Base-by-base conservation (phyloP, 1,140 invertebrate genomes). In the Aphaenogaster floridana region DNA sequence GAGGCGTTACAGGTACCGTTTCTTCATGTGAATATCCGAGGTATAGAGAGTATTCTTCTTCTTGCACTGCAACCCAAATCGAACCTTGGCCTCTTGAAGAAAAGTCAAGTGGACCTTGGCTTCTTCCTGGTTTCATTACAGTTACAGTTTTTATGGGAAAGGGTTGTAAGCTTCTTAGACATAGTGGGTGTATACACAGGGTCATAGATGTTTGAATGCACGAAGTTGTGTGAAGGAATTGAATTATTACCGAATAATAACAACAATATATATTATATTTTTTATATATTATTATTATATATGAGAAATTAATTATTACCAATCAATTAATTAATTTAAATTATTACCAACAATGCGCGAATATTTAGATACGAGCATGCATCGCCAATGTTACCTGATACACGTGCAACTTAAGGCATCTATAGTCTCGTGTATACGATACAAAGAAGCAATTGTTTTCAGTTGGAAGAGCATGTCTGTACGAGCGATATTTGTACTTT, bases 1-100 rank as follows among this genome's bases (percentile, higher is more conserved):
- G 95, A 96, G 80, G 96, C 96, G 52, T 93, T 97, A 21, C 95
- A 96, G 92, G 93, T 96, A 85, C 15, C 21, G 0, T 34, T 48
- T 48, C 9, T 68, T 68, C 9, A 42, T 4, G 3, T 8, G 21
- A 61, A 61, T 63, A 61, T 61, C 1, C 3, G 1, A 34, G 4
- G 3, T 11, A 66, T 4, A 8, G 7, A 21, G 2, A 45, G 9
- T n/a, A 8, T 45, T n/a, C 9, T 45, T 9, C 9, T n/a, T 68
- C 1, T 21, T 3, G 39, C 34, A 36, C 11, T 21, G 6, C 63
- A 39, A 64, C 2, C 0, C 15, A 1, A 1, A 6, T 66, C 36
- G 17, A 68, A 11, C 1, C 4, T 68, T 6, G 9, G 17, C 11
- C 8, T n/a, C 36, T n/a, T 13, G 39, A 15, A 42, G 36, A 21